phyloP scores from a whole-genome alignment of 2,113 vertebrate genomes.

The Gymnobelideus leadbeateri region DNA sequence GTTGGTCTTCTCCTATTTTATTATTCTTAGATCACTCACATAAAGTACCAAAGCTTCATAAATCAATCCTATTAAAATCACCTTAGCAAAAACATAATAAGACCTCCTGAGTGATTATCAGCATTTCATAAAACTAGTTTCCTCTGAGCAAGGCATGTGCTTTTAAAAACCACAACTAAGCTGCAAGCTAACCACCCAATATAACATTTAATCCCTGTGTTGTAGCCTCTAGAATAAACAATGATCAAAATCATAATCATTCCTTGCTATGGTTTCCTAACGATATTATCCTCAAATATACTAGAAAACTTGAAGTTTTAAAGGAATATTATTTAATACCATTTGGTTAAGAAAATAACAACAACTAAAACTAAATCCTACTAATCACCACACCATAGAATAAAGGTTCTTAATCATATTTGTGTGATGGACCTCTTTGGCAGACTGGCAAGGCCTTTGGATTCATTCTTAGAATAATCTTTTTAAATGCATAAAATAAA shows the following conservation, averaged over 20 bases:
- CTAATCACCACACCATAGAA: conserved; percentile 23
- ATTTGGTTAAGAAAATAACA: not conserved
- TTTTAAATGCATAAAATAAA: not conserved
- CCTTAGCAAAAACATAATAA: conserved; percentile 55
- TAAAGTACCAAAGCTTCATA: conserved; percentile 52
- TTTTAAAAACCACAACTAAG: conserved; percentile 57
- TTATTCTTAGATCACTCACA: conserved; percentile 55
- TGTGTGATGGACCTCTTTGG: not conserved
- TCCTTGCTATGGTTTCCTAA: conserved; percentile 60
- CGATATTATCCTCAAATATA: conserved; percentile 38
- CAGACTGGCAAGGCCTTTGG: not conserved
- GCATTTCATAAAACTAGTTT: conserved; percentile 59
- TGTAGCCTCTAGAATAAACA: conserved; percentile 53
- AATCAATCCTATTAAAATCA: conserved; percentile 59
- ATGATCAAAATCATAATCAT: conserved; percentile 34
- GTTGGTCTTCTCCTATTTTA: conserved; percentile 37
- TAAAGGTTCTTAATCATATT: not conserved
- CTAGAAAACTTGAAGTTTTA: conserved; percentile 47
- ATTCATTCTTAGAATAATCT: not conserved
- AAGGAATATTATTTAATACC: conserved; percentile 12
- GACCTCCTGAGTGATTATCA: conserved; percentile 60
- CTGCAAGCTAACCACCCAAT: conserved; percentile 36
- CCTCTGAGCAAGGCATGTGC: not conserved
- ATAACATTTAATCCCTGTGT: conserved; percentile 46
- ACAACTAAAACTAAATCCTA: conserved; percentile 43